phyloP scores from a whole-genome alignment of 2,113 vertebrate genomes.

The Serranochromis macrocephalus region DNA sequence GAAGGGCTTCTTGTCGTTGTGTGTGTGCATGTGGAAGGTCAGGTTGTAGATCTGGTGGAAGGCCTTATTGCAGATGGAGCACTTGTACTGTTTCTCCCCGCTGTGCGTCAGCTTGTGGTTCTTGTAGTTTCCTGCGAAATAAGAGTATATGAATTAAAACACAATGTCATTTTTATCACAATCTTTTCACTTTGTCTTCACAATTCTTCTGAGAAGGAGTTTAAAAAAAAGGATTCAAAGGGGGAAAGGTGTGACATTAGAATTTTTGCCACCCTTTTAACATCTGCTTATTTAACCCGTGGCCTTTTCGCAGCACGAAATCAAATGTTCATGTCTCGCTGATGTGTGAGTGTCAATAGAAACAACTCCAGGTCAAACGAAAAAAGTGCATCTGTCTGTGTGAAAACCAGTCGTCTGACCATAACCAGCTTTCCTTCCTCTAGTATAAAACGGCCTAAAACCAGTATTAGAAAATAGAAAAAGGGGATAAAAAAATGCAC shows the following conservation, averaged over 20 bases:
- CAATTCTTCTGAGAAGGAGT: background rate
- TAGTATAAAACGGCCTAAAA: background rate
- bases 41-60: constrained; percentile 99
- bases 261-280: background rate
- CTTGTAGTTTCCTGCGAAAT: constrained; percentile 90
- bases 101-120: constrained; percentile 99
- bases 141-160: background rate
- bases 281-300: background rate
- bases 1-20: constrained; percentile 99
- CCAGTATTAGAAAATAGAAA: background rate
- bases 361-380: background rate
- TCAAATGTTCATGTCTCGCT: background rate
- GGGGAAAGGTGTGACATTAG: background rate
- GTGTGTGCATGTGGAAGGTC: constrained; percentile 99
- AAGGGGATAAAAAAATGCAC: background rate
- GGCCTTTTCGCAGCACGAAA: background rate
- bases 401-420: background rate
- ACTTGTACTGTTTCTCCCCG: constrained; percentile 99
- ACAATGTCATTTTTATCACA: background rate
- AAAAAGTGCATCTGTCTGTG: background rate
- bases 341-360: background rate
- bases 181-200: background rate
- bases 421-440: background rate
- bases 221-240: background rate
- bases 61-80: constrained; percentile 97